Conservation (phyloP, 2,113 vertebrate species). For the Trochalopteron elliotii region DNA sequence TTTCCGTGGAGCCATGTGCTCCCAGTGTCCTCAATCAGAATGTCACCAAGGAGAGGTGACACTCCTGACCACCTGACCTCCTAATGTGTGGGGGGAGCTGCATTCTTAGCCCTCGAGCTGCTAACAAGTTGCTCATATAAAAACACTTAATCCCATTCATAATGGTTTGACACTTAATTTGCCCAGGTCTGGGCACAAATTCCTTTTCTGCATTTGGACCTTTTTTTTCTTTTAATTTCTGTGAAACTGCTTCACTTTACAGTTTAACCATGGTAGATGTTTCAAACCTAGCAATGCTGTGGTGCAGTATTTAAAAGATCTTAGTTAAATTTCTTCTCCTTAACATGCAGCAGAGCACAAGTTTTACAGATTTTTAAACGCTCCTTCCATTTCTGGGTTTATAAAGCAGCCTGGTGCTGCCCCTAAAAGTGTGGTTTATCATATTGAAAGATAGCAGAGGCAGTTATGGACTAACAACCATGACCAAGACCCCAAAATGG, state of each 20-base stretch:
- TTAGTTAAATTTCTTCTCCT: not conserved
- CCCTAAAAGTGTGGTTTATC: not conserved
- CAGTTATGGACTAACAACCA: conserved; percentile 25
- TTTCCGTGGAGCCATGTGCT: not conserved
- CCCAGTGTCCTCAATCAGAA: not conserved
- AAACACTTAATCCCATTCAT: not conserved
- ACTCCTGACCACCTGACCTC: not conserved
- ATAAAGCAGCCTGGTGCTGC: not conserved
- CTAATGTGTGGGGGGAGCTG: not conserved
- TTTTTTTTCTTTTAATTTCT: not conserved
- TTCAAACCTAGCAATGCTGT: not conserved
- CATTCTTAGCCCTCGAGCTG: not conserved
- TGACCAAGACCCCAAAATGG: conserved; percentile 49
- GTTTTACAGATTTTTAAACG: not conserved
- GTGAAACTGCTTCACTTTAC: not conserved
- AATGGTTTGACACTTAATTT: not conserved
- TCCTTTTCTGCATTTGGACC: not conserved
- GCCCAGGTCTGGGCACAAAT: not conserved
- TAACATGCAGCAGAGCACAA: not conserved
- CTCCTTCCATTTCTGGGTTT: not conserved
- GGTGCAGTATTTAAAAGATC: not conserved
- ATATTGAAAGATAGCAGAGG: not conserved
- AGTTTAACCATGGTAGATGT: not conserved
- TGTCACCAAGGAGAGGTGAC: not conserved
- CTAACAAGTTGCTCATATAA: not conserved